Base-by-base conservation (phyloP, 2,113 vertebrate species). In the Blennius ocellaris region DNA sequence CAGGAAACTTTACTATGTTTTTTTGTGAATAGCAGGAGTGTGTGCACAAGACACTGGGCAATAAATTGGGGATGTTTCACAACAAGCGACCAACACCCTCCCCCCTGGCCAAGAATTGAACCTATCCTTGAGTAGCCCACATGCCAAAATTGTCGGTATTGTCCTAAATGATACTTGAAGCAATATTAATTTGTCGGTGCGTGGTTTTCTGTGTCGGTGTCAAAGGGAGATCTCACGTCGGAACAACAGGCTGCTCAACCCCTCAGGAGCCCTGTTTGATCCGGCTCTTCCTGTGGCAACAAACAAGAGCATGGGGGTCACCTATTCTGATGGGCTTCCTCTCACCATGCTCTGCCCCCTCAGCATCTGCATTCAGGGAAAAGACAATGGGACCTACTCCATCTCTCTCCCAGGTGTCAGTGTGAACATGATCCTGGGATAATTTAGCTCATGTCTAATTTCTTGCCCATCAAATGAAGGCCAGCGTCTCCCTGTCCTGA, bases 321-420 rank as follows among this genome's bases (percentile, higher is more conserved):
- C 60, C 73, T 83, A 76, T 77, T 68, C 57, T 47, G 38, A 61
- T 57, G 17, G 10, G 30, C 48, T 60, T 66, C 65, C 60, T 53
- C 51, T 69, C 56, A 11, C 57, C 17, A 8, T 51, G 62, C 70
- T 57, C 45, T 70, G 51, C 60, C 73, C 72, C 45, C 30, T 64
- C 81, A 41, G 43, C n/a, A 57, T 82, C 60, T 85, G 72, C 47
- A 79, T 82, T 74, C 79, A 62, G 44, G 21, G 5, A 56, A 36
- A 67, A 58, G 61, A 87, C 84, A 90, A 85, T 87, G 1, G 69
- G 36, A 43, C 73, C 80, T 71, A 49, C 68, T 81, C 72, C 81
- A 88, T 89, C 82, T 38, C 64, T 67, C 67, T 76, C 87, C 81
- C 87, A 90, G 88, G 89, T 92, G 90, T 89, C 84, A 87, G 37